Base-by-base conservation (phyloP, 2,888 invertebrate genomes). In the Helicoverpa assulta region DNA sequence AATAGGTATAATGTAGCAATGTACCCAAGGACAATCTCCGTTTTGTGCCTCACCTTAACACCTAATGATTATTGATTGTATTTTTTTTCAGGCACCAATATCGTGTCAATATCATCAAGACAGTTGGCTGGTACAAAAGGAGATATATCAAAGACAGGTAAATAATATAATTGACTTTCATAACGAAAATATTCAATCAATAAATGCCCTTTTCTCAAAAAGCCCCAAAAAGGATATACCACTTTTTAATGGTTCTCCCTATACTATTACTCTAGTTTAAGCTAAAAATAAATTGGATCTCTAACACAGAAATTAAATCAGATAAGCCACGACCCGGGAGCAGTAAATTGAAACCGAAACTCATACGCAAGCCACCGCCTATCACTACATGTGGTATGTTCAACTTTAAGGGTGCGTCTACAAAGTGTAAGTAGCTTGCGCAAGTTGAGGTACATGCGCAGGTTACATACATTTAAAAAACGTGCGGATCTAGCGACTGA, bases 51-150 rank as follows among this genome's bases (percentile, higher is more conserved):
- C 26, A 26, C 26, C 26, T 26, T 26, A 26, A 26, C 26, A 26
- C 26, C 26, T 26, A 26, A 26, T 26, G 1, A 26, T 26, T 26
- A 26, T 26, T 26, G 26, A 33, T 8, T 33, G 8, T 10, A 47
- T 47, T 60, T 73, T 66, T 18, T 61, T 84, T 55, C 81, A 88
- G 88, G 53, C 5, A 74, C 85, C 0, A 81, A 72, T 8, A 29
- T 86, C 3, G 21, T 84, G 19, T 84, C 85, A 2, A 86, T 87
- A 74, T 84, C 88, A 1, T 86, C 88, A 16, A 70, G 68, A 40
- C 21, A 70, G 33, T 55, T 82, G 7, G 16, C 37, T 14, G 10
- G 53, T 33, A 26, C 26, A 6, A 26, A 14, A 26, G 56, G 59
- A 54, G n/a, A 57, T 53, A 12, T 21, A 14, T 47, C 62, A 5